These are phyloP conservation scores for Cyprinodon diabolis DNA, from an alignment of 2,797 vertebrate species.

Conservation along the genomic window DNA sequence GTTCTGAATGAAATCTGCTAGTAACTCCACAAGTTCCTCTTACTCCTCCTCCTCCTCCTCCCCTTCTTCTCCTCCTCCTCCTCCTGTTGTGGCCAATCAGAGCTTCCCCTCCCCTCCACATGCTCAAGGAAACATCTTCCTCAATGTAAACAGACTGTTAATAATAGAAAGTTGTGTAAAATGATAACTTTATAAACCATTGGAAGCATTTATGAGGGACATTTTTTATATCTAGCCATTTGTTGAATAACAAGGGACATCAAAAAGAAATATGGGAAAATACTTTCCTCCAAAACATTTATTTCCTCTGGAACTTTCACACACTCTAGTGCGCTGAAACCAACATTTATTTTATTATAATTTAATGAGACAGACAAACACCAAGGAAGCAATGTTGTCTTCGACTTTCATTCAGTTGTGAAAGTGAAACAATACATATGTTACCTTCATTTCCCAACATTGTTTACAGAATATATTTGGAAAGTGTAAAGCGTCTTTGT, in stretches of 20 bases:
- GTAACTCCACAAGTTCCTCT: slow-evolving; percentile 68
- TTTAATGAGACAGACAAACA: not conserved
- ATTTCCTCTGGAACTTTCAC: not conserved
- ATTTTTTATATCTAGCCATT: not conserved
- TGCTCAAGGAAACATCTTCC: not conserved
- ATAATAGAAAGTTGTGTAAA: slow-evolving; percentile 4
- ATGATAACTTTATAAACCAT: not conserved
- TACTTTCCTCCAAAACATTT: not conserved
- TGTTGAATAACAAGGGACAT: not conserved
- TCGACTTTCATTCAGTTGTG: not conserved
- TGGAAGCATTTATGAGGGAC: not conserved
- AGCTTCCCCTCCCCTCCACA: slow-evolving; percentile 17
- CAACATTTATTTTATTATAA: not conserved
- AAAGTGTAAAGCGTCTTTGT: not conserved
- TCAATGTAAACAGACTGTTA: not conserved
- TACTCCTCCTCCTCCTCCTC: slow-evolving; percentile 28
- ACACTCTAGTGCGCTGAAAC: not conserved
- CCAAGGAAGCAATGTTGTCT: not conserved
- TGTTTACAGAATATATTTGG: not conserved
- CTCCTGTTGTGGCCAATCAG: slow-evolving; percentile 38
- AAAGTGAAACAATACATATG: not conserved
- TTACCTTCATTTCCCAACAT: not conserved
- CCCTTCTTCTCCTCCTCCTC: not conserved
- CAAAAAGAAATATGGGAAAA: not conserved
- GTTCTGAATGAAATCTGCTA: slow-evolving; percentile 72